Evolutionary conservation across 2,113 vertebrate genomes (phyloP).

Genomic region (Alligator sinensis): DNA sequence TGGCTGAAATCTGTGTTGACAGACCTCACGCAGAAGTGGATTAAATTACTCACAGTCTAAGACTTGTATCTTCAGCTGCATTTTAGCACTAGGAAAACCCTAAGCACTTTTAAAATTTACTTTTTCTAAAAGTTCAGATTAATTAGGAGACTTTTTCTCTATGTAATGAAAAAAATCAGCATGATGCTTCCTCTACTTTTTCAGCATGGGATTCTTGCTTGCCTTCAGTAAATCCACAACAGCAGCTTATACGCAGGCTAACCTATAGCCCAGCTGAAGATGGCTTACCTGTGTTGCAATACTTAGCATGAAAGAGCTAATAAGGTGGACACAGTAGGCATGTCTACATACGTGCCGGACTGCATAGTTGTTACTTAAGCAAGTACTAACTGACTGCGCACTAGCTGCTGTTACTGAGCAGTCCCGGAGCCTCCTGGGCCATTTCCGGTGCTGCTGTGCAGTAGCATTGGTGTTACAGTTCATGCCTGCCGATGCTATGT

Average conservation of each 20-base stretch:
- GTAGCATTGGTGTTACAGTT: no score
- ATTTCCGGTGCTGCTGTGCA: no score
- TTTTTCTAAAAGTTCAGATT: neutral
- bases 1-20: constrained; percentile 27
- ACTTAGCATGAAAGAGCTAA: neutral
- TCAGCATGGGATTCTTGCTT: neutral
- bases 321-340: no score
- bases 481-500: no score
- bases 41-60: constrained; percentile 18
- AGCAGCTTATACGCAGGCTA: neutral
- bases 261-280: neutral
- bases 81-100: neutral
- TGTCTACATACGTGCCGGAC: no score
- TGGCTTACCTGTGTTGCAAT: rapidly evolving
- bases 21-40: constrained; percentile 14
- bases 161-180: rapidly evolving
- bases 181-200: neutral
- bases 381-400: no score
- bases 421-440: no score
- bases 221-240: neutral
- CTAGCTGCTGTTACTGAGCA: neutral
- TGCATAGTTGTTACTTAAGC: no score
- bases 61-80: neutral
- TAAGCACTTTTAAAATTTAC: neutral
- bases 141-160: neutral